These are phyloP conservation scores for Plebejus anna DNA, from an alignment of 2,888 invertebrate species.

Conservation along the genomic window DNA sequence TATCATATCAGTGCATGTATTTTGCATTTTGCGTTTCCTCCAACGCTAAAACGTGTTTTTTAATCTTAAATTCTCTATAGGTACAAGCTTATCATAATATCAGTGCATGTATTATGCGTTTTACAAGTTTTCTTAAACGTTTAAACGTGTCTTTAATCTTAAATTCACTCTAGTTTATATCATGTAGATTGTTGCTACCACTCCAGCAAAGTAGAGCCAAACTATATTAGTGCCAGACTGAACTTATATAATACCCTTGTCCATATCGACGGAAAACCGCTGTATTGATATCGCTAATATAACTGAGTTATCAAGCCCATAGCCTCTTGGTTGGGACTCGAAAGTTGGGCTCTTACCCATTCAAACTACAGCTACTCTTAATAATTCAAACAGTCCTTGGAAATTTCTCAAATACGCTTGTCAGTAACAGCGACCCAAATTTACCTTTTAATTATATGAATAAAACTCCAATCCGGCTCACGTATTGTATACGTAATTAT, in stretches of 20 bases:
- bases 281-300: constrained; percentile 14
- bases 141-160: neutral
- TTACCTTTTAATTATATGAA: constrained; percentile 26
- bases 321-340: constrained; percentile 2
- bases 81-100: constrained; percentile 55
- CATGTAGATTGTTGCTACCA: neutral
- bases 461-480: neutral
- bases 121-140: constrained; percentile 32
- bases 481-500: constrained; percentile 26
- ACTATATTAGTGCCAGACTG: neutral
- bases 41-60: neutral
- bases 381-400: constrained; percentile 22
- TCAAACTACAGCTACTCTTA: constrained; percentile 25
- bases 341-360: constrained; percentile 21
- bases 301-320: constrained; percentile 15
- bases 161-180: neutral
- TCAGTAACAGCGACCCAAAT: constrained; percentile 25
- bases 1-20: constrained; percentile 52
- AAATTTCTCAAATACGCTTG: constrained; percentile 27
- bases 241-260: neutral
- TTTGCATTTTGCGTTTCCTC: constrained; percentile 39
- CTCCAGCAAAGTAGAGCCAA: neutral
- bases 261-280: neutral
- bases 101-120: constrained; percentile 49
- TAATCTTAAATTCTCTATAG: too few relatives aligned